Evolutionary conservation across 2,888 invertebrate genomes (phyloP).

Genomic region (Thymelicus sylvestris): DNA sequence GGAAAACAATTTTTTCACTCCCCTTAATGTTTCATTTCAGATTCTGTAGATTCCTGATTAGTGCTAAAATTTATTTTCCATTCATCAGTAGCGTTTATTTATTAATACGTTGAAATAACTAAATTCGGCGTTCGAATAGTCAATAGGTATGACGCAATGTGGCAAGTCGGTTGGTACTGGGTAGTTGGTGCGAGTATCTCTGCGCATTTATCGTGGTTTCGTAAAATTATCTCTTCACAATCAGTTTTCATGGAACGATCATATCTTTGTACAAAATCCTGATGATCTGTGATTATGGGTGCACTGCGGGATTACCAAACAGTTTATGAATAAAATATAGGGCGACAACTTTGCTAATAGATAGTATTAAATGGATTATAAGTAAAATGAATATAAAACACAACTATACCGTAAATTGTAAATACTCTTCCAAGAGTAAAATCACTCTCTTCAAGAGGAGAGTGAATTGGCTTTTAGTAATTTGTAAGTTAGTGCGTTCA

Average conservation of each 20-base stretch:
- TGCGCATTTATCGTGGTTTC: conserved; percentile 33
- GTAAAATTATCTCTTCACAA: conserved; percentile 27
- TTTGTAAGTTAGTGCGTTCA: too few species aligned
- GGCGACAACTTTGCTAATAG: neutral
- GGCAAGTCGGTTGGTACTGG: neutral
- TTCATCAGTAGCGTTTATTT: conserved; percentile 8
- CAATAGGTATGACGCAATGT: conserved; percentile 31
- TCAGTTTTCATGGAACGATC: conserved; percentile 35
- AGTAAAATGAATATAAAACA: too few species aligned
- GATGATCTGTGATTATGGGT: conserved; percentile 30
- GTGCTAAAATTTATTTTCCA: too few species aligned
- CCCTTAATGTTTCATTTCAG: too few species aligned
- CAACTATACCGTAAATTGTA: too few species aligned
- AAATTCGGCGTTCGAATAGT: conserved; percentile 20
- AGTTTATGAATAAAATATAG: conserved; percentile 8
- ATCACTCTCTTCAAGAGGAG: too few species aligned
- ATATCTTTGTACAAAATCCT: conserved; percentile 27
- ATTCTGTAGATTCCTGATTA: too few species aligned
- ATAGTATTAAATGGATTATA: too few species aligned
- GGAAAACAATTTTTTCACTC: too few species aligned
- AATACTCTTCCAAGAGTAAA: too few species aligned
- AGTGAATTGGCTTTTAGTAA: too few species aligned
- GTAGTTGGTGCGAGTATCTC: conserved; percentile 20
- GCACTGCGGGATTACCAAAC: conserved; percentile 18
- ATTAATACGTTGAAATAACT: conserved; percentile 21